phyloP scores from a whole-genome alignment of 2,888 invertebrate genomes.

The Dichetophora obliterata region DNA sequence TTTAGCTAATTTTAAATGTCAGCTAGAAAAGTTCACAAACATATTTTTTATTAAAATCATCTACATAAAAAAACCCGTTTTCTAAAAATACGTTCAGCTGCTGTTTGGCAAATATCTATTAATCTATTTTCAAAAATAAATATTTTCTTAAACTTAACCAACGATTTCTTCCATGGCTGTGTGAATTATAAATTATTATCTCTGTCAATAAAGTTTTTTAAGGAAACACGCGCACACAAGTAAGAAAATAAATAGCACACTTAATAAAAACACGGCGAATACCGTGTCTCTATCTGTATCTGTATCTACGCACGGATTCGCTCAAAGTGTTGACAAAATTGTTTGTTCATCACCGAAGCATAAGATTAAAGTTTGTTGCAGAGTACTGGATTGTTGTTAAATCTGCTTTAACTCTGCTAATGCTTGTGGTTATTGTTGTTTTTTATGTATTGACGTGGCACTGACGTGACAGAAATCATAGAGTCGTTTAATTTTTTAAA shows the following conservation, averaged over 20 bases:
- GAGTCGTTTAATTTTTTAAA: conserved; percentile 13
- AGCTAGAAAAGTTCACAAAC: too few species aligned
- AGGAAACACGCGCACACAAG: neutral
- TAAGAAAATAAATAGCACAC: neutral
- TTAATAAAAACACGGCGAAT: neutral
- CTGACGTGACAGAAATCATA: conserved; percentile 21
- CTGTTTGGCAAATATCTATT: neutral
- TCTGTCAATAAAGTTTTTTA: conserved; percentile 10
- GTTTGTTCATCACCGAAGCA: neutral
- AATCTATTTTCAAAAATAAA: neutral
- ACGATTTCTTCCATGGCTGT: neutral
- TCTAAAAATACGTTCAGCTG: conserved; percentile 18
- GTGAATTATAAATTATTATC: conserved; percentile 31
- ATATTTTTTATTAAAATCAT: too few species aligned
- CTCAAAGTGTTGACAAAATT: conserved; percentile 41
- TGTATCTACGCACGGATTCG: conserved; percentile 27
- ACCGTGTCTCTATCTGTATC: conserved; percentile 29
- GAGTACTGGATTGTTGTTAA: neutral
- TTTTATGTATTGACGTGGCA: neutral
- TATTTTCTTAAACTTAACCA: neutral
- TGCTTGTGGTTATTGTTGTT: conserved; percentile 6
- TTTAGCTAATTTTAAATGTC: too few species aligned
- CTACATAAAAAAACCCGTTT: neutral
- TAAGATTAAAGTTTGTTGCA: neutral
- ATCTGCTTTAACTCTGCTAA: conserved; percentile 9